Evolutionary conservation across 2,113 vertebrate species (phyloP).

Genomic region (Chinchilla lanigera): DNA sequence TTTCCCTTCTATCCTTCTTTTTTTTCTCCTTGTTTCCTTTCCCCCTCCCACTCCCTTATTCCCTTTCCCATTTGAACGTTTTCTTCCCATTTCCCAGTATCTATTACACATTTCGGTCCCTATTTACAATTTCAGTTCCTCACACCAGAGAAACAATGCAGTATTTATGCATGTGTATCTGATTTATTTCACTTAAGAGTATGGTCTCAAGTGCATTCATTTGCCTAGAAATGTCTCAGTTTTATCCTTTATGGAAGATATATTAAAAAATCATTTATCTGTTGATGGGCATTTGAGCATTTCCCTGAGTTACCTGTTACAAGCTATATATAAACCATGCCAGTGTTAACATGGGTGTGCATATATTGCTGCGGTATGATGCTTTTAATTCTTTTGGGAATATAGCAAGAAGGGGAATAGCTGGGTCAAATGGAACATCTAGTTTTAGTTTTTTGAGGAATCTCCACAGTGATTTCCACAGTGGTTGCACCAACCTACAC

Average conservation of each 20-base stretch:
- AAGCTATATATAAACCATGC: neutral
- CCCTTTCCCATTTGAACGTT: neutral
- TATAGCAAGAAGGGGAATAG: neutral
- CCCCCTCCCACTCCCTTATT: neutral
- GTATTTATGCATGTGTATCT: neutral
- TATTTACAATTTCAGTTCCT: neutral
- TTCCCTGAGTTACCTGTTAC: neutral
- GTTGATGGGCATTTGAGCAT: neutral
- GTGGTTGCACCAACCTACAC: neutral
- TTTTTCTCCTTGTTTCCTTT: neutral
- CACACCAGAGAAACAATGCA: neutral
- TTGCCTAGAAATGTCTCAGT: neutral
- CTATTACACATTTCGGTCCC: neutral
- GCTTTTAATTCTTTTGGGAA: neutral
- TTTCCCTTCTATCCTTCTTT: neutral
- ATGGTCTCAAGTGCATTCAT: neutral
- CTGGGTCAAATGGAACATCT: neutral
- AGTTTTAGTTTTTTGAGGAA: neutral
- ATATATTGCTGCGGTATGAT: neutral
- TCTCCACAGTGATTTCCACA: neutral
- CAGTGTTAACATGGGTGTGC: neutral
- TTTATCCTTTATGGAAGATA: neutral
- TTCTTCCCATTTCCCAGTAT: neutral
- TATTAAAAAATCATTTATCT: no score
- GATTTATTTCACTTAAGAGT: neutral